Percentiles rank a stretch among this genome's conserved stretches.
Conservation (phyloP, 2,888 invertebrate genomes). For the Cerastis leucographa region DNA sequence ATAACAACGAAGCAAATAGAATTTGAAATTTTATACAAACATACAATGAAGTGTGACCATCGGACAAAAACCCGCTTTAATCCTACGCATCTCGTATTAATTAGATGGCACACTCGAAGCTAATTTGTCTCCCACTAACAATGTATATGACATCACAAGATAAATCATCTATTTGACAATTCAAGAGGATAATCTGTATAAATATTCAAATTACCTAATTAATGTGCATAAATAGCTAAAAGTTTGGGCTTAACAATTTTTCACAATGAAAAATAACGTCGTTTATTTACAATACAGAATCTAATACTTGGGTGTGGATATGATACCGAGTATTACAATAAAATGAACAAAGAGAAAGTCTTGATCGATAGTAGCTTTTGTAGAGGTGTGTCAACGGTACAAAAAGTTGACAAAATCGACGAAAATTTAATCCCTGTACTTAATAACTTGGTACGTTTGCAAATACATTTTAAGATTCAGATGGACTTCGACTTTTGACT, state of each 20-base stretch:
- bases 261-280: conserved; percentile 66
- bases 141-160: conserved; percentile 59
- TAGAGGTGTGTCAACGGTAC: conserved; percentile 61
- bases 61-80: conserved; percentile 59
- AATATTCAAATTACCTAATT: conserved; percentile 69
- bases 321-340: conserved; percentile 57
- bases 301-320: conserved; percentile 63
- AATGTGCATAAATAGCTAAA: conserved; percentile 66
- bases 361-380: conserved; percentile 59
- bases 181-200: conserved; percentile 67
- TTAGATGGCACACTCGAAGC: conserved; percentile 56
- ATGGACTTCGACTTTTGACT: conserved; percentile 42
- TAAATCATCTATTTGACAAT: conserved; percentile 65
- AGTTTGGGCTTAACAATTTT: conserved; percentile 64
- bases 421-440: conserved; percentile 58
- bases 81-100: conserved; percentile 60
- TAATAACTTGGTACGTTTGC: conserved; percentile 55
- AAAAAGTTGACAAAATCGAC: conserved; percentile 56
- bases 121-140: conserved; percentile 60
- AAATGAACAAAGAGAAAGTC: conserved; percentile 64
- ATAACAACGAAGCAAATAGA: conserved; percentile 33
- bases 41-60: conserved; percentile 54
- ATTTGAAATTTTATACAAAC: conserved; percentile 46
- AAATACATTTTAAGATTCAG: conserved; percentile 43
- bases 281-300: conserved; percentile 53